Evolutionary conservation across 2,113 vertebrate species (phyloP), one percentile per base, ranked within the genome.

Genomic region (Felis chaus): DNA sequence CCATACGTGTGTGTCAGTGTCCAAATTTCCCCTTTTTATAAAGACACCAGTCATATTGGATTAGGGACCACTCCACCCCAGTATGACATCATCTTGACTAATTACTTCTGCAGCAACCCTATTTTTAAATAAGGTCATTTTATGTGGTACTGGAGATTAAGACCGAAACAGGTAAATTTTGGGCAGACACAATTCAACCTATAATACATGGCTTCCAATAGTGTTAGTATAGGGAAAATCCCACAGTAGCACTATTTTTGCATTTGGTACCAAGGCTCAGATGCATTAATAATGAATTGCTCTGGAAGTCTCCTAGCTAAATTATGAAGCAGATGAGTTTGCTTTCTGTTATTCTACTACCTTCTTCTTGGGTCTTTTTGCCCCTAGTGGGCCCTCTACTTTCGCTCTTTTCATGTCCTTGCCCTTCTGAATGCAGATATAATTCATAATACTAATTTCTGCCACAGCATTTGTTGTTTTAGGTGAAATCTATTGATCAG

Each of bases 401-500:
- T 41, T 90, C 87, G 13, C 33, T 84, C 3, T 4, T 94, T 96
- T 92, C 4, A 57, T 74, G 29, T 68, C 45, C 18, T 45, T 89
- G 63, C 11, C 31, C 19, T 84, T 97, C 39, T 41, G 45, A 92
- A 96, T 8, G 25, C 15, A 96, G 45, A 63, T 10, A 16, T 12
- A 90, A 86, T 84, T 81, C n/a, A 78, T 65, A 57, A 92, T n/a
- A 66, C 57, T 93, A 79, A 88, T 71, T 88, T 91, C 27, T 80
- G 27, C 10, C 16, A 57, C 14, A 39, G 14, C 1, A 10, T 81
- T 88, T 53, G 1, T 79, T 79, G 9, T 23, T 89, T 79, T 79
- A 48, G 27, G 76, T 33, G 89, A 53, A 19, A 53, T 78, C 45
- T 83, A 50, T 36, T 93, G 31, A 82, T 88, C 36, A 31, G 18